These are phyloP conservation scores for Phylloscopus whistleri DNA, from an alignment of 2,113 vertebrate genomes.

Conservation along the genomic window DNA sequence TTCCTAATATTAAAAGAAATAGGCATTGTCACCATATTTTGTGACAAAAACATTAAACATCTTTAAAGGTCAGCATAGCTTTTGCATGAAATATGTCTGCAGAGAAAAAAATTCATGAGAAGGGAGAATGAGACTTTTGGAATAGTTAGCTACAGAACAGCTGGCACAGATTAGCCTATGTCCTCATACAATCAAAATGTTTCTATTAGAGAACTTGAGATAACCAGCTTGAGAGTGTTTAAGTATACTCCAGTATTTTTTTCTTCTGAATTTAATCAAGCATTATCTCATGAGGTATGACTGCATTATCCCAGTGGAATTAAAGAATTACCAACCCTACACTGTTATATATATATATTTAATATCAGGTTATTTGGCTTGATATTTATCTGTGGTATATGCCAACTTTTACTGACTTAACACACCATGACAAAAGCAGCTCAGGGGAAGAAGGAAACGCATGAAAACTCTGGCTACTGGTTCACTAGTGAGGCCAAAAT, in stretches of 20 bases:
- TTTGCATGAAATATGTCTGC: conserved; percentile 53
- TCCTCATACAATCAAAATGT: conserved; percentile 68
- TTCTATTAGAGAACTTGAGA: conserved; percentile 54
- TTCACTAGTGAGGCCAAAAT: background rate
- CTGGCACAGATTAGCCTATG: conserved; percentile 61
- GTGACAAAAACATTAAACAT: conserved; percentile 10
- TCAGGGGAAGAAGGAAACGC: background rate
- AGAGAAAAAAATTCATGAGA: background rate
- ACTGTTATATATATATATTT: background rate
- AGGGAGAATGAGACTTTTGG: conserved; percentile 12
- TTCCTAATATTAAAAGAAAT: background rate
- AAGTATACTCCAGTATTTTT: background rate
- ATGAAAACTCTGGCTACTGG: background rate
- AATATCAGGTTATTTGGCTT: background rate
- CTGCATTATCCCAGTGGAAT: conserved; percentile 1
- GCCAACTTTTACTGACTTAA: background rate
- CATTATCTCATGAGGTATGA: conserved; percentile 52
- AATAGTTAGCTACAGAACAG: conserved; percentile 38
- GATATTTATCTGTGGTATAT: background rate
- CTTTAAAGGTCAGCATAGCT: conserved; percentile 37
- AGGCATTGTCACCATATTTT: background rate
- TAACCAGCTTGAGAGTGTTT: conserved; percentile 39
- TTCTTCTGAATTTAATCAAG: conserved; percentile 18
- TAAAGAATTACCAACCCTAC: background rate
- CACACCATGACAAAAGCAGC: background rate